Base-by-base conservation (phyloP, 2,888 invertebrate genomes). In the Stratiomys singularior region DNA sequence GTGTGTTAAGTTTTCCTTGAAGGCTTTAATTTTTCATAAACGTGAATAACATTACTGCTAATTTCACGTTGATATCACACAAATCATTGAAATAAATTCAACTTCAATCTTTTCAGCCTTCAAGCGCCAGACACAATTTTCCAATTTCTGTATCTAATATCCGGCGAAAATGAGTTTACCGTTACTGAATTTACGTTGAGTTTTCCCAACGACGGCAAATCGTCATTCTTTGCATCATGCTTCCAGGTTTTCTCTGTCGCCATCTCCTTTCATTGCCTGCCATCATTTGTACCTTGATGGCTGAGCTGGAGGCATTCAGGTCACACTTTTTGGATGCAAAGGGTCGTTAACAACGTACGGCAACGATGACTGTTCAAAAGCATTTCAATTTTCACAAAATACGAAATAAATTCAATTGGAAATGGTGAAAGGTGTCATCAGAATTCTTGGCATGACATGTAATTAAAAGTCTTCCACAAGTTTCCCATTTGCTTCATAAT, bases 381-480 rank as follows among this genome's bases (percentile, higher is more conserved):
- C 25, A 60, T 60, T 60, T 60, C 25, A 60, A 60, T 60, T 25
- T 25, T 25, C 60, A 25, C 60, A 11, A 23, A 60, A 60, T 25
- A 18, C 21, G 21, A 60, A 60, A 25, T 60, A 18, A 60, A 25
- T 18, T 23, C 60, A 60, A 60, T 60, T 60, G 11, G 5, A 25
- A 60, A 18, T 21, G 60, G 60, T 60, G 60, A 60, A 60, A 21
- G 60, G 60, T 60, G 60, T 60, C 60, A 60, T 25, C 60, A 23
- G 11, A 23, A 25, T 60, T 60, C 21, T 18, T 18, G 18, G 52
- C 60, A 60, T 60, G 60, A 60, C 60, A 60, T 60, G 60, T 60
- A 60, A 60, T 60, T 60, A 60, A 60, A 37, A 60, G 60, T 23
- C 23, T 60, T 60, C 23, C 21, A 25, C 60, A 60, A 60, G 60